A percentile compares a stretch with the other conserved stretches of the same genome.
phyloP scores from a whole-genome alignment of 2,888 invertebrate species.

The Pilophorus perplexus region DNA sequence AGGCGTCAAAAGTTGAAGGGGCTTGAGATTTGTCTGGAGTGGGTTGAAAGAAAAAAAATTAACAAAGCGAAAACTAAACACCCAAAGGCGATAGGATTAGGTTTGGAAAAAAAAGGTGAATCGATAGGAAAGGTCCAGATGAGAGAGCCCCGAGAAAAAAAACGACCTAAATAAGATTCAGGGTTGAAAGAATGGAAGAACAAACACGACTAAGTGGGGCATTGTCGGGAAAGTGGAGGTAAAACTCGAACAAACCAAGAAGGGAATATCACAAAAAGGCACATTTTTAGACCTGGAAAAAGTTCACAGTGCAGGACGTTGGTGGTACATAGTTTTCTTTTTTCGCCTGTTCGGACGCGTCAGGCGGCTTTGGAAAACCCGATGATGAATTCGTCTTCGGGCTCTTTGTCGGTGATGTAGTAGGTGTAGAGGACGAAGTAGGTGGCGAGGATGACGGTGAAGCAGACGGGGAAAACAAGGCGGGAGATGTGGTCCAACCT shows the following conservation, averaged over 20 bases:
- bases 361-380: constrained; percentile 30
- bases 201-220: background rate
- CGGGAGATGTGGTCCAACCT: constrained; percentile 60
- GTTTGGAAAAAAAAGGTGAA: constrained; percentile 12
- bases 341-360: background rate
- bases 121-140: background rate
- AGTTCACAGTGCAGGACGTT: background rate
- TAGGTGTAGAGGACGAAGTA: constrained; percentile 53
- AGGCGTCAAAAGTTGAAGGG: no score
- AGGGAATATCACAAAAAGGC: no score
- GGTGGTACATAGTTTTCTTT: background rate
- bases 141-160: background rate
- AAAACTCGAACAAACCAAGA: background rate
- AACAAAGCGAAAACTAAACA: no score
- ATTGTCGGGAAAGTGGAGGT: background rate
- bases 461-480: constrained; percentile 58
- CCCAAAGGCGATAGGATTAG: no score
- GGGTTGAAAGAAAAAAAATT: no score
- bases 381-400: constrained; percentile 25
- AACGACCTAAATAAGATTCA: constrained; percentile 14
- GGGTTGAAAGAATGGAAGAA: background rate
- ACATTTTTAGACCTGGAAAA: background rate
- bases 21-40: background rate
- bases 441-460: constrained; percentile 58
- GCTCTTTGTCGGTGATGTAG: constrained; percentile 49